phyloP scores from a whole-genome alignment of 2,797 vertebrate genomes.

The Enteromius unitaeniatus region DNA sequence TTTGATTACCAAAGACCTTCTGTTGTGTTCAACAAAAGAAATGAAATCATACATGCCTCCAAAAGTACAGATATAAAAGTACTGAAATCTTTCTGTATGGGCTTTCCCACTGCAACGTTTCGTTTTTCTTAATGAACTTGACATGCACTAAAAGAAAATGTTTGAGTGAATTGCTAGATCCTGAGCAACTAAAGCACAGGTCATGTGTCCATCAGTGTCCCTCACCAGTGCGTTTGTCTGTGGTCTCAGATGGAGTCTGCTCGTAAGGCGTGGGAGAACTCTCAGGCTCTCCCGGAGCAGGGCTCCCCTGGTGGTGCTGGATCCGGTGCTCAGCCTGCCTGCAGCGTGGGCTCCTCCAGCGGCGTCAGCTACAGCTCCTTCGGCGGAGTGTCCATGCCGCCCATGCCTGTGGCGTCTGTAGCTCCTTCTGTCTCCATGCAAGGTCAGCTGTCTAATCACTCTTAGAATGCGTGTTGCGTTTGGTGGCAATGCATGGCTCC shows the following conservation, averaged over 20 bases:
- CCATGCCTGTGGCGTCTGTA: slow-evolving; percentile 97
- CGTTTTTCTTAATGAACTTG: not conserved
- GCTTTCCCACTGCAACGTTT: not conserved
- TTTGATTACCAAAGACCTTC: too few species aligned
- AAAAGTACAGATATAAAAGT: not conserved
- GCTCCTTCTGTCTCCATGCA: slow-evolving; percentile 97
- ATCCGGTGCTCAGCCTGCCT: slow-evolving; percentile 88
- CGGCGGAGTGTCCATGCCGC: slow-evolving; percentile 95
- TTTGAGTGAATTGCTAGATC: not conserved
- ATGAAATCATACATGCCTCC: too few species aligned
- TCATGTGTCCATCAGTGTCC: not conserved
- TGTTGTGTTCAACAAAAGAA: too few species aligned
- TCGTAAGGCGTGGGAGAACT: slow-evolving; percentile 99
- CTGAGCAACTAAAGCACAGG: not conserved
- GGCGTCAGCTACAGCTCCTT: slow-evolving; percentile 97
- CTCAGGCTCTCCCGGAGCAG: slow-evolving; percentile 95
- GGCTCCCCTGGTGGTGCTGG: slow-evolving; percentile 86
- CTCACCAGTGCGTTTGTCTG: not conserved
- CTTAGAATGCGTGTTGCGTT: not conserved
- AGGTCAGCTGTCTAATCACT: slow-evolving; percentile 74
- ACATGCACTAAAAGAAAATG: not conserved
- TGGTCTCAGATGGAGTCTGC: slow-evolving; percentile 93
- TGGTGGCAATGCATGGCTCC: slow-evolving; percentile 3
- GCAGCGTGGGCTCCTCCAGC: slow-evolving; percentile 90
- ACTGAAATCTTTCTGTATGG: not conserved